These are phyloP conservation scores for Tetramorium bicarinatum DNA, from an alignment of 2,888 invertebrate genomes.

Conservation along the genomic window DNA sequence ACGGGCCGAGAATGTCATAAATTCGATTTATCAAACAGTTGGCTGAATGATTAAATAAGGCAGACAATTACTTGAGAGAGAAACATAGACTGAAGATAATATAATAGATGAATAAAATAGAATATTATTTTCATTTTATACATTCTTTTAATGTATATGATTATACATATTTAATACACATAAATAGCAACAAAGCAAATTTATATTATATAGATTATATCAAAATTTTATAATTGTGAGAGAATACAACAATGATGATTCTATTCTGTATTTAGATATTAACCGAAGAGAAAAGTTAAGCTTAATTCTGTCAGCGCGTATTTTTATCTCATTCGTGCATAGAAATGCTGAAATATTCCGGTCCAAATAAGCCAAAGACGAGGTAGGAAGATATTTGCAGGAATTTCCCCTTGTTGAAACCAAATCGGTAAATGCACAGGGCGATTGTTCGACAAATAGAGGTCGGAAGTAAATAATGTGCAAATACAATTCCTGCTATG, in stretches of 20 bases:
- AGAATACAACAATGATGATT: background rate
- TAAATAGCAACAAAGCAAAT: background rate
- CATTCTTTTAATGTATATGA: background rate
- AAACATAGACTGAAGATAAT: background rate
- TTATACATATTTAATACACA: background rate
- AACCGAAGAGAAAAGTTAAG: background rate
- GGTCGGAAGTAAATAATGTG: constrained; percentile 72
- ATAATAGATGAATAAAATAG: background rate
- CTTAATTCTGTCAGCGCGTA: background rate
- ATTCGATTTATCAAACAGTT: constrained; percentile 21
- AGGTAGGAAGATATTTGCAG: constrained; percentile 40
- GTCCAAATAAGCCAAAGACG: constrained; percentile 3
- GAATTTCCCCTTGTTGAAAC: constrained; percentile 51
- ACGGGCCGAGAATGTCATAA: background rate
- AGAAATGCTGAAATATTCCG: constrained; percentile 25
- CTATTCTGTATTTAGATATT: background rate
- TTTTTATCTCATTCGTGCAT: constrained; percentile 8
- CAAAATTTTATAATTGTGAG: background rate
- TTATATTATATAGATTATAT: background rate
- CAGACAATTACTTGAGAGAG: background rate
- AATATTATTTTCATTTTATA: background rate
- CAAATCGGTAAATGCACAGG: constrained; percentile 63
- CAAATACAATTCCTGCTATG: constrained; percentile 52
- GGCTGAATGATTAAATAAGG: background rate
- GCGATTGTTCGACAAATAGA: constrained; percentile 74